A percentile compares a stretch with the other conserved stretches of the same genome.
phyloP scores from a whole-genome alignment of 2,797 vertebrate species.

The Erpetoichthys calabaricus region DNA sequence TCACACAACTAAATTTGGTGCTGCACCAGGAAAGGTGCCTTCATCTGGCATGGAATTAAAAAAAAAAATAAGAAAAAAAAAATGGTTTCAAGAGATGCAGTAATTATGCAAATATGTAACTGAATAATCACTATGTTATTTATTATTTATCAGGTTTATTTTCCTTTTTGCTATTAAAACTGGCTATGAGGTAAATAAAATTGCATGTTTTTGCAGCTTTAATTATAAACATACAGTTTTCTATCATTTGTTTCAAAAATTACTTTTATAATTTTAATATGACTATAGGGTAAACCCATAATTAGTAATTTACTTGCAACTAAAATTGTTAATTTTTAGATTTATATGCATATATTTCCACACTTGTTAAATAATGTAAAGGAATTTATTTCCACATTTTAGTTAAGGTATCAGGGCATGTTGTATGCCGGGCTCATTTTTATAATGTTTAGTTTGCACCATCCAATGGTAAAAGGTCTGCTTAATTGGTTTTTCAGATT shows the following conservation, averaged over 20 bases:
- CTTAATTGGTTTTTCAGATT: no score
- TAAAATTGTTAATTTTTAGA: slow-evolving; percentile 43
- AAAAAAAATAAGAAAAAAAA: slow-evolving; percentile 37
- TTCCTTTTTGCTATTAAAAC: slow-evolving; percentile 51
- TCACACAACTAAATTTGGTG: no score
- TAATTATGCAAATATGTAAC: slow-evolving; percentile 61
- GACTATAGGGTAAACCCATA: slow-evolving; percentile 43
- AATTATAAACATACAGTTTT: slow-evolving; percentile 43
- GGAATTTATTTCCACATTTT: not conserved
- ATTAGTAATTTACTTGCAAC: slow-evolving; percentile 52
- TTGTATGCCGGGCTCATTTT: no score
- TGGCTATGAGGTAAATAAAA: slow-evolving; percentile 48
- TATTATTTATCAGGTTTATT: slow-evolving; percentile 64
- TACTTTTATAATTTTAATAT: slow-evolving; percentile 51
- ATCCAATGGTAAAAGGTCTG: no score
- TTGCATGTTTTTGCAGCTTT: slow-evolving; percentile 45
- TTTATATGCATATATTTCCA: slow-evolving; percentile 47
- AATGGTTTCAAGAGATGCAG: slow-evolving; percentile 48
- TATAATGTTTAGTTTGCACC: no score
- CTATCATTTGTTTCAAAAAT: slow-evolving; percentile 56
- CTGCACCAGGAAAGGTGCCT: slow-evolving; percentile 27
- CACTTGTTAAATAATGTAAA: slow-evolving; percentile 7
- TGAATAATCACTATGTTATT: slow-evolving; percentile 57
- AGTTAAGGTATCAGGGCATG: not conserved
- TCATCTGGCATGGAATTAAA: slow-evolving; percentile 30